A percentile compares a stretch with the other conserved stretches of the same genome.
Conservation (phyloP, 2,888 invertebrate genomes). For the Pantelozetes paolii region DNA sequence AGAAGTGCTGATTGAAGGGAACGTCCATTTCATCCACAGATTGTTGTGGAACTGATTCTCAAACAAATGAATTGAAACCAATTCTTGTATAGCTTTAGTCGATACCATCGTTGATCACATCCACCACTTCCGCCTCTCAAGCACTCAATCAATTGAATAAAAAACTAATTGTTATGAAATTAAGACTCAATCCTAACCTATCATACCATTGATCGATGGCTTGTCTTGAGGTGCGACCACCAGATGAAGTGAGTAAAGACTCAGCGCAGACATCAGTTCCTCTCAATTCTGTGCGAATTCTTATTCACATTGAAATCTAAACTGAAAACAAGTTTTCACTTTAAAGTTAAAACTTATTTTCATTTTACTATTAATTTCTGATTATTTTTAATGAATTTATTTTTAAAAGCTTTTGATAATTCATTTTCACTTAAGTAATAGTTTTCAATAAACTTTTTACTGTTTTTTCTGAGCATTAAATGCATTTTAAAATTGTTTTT, state of each 20-base stretch:
- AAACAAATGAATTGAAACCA: constrained; percentile 39
- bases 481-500: too few species aligned
- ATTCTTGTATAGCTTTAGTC: constrained; percentile 33
- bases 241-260: not conserved
- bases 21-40: constrained; percentile 39
- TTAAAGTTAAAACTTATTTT: not conserved
- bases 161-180: not conserved
- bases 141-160: not conserved
- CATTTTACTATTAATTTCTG: not conserved
- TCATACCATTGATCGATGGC: not conserved
- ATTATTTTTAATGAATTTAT: not conserved
- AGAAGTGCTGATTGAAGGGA: constrained; percentile 29
- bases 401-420: too few species aligned
- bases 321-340: constrained; percentile 6
- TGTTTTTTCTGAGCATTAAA: too few species aligned
- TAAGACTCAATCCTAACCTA: not conserved
- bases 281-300: too few species aligned
- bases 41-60: constrained; percentile 33
- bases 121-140: not conserved
- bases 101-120: not conserved
- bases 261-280: too few species aligned
- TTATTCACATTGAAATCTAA: not conserved
- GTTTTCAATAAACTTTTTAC: too few species aligned
- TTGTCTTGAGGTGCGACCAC: not conserved
- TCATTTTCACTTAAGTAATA: too few species aligned